These are phyloP conservation scores for Diphyllodes magnificus DNA, from an alignment of 2,113 vertebrate genomes.

Conservation along the genomic window DNA sequence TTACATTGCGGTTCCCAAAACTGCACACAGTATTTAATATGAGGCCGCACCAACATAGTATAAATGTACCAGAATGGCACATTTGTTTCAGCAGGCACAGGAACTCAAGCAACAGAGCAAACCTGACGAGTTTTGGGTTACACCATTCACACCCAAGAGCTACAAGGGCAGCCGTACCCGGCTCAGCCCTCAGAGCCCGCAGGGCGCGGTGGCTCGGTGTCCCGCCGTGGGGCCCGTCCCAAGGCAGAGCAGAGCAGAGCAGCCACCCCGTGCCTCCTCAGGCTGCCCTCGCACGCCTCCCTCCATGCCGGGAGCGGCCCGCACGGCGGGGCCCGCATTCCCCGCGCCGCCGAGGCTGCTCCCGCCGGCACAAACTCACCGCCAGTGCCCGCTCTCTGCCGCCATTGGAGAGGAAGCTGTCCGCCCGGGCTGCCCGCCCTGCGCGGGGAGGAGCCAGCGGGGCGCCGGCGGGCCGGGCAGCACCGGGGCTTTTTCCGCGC, in stretches of 20 bases:
- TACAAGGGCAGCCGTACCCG: neutral
- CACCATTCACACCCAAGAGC: no score
- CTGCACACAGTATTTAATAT: neutral
- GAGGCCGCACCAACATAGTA: neutral
- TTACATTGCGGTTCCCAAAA: neutral
- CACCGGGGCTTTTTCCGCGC: rapidly evolving
- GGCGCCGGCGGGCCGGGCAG: neutral
- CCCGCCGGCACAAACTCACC: neutral
- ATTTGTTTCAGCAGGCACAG: neutral
- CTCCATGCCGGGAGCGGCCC: neutral
- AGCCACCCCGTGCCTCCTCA: neutral
- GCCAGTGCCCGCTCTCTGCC: rapidly evolving
- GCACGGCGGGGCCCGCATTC: neutral
- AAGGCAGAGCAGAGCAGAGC: neutral
- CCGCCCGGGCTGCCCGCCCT: neutral
- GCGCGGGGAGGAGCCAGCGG: neutral
- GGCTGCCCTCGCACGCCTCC: neutral
- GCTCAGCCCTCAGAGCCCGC: no score
- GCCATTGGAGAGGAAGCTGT: neutral
- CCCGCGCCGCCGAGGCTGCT: neutral
- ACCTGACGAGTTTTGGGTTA: neutral
- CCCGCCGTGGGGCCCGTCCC: neutral
- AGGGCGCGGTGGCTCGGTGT: neutral
- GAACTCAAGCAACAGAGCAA: neutral
- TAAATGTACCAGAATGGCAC: neutral